Percentiles rank a stretch among this genome's conserved stretches.
These are phyloP conservation scores for Leuciscus idus DNA, from an alignment of 2,113 vertebrate genomes.

Conservation along the genomic window DNA sequence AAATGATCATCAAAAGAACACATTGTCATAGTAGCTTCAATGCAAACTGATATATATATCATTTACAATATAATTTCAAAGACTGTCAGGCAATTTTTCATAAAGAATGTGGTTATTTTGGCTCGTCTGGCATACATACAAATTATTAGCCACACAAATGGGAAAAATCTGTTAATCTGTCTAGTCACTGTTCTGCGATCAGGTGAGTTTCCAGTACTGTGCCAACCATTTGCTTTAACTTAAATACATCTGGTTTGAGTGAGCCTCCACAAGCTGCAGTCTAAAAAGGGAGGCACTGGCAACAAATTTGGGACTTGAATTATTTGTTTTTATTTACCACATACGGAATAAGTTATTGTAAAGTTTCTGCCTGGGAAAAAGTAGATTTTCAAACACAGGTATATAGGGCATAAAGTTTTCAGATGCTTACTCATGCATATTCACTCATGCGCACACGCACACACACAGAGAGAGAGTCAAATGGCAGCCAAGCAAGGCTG, in stretches of 20 bases:
- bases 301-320: slow-evolving; percentile 53
- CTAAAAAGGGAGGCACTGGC: slow-evolving; percentile 58
- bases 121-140: slow-evolving; percentile 50
- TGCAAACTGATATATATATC: slow-evolving; percentile 10
- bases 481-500: slow-evolving; percentile 42
- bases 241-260: slow-evolving; percentile 78
- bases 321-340: slow-evolving; percentile 52
- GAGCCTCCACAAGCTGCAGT: slow-evolving; percentile 50
- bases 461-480: background rate
- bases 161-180: slow-evolving; percentile 56
- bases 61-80: slow-evolving; percentile 38
- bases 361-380: background rate
- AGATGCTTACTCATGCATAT: slow-evolving; percentile 30
- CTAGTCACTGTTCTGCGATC: slow-evolving; percentile 69
- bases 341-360: slow-evolving; percentile 30
- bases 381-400: background rate
- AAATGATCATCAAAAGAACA: background rate
- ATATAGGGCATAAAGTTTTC: background rate
- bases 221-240: slow-evolving; percentile 77
- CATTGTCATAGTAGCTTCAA: background rate
- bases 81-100: slow-evolving; percentile 43
- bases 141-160: slow-evolving; percentile 50
- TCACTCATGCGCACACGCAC: background rate
- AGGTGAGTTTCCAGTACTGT: slow-evolving; percentile 71
- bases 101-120: slow-evolving; percentile 52